phyloP scores from a whole-genome alignment of 2,888 invertebrate genomes.

The Drosophila macrospina region DNA sequence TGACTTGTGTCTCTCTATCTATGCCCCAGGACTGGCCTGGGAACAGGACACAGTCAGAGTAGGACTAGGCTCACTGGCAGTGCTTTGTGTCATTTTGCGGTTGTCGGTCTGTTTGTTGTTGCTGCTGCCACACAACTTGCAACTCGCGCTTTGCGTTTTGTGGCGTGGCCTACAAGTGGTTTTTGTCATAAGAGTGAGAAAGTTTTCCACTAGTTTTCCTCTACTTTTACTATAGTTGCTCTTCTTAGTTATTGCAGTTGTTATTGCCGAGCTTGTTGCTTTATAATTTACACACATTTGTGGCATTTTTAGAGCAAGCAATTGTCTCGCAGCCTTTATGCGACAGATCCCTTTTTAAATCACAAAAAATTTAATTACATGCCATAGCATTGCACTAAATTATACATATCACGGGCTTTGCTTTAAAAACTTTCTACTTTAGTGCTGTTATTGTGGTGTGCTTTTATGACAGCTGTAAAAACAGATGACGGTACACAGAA shows the following conservation, averaged over 20 bases:
- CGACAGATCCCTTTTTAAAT: slow-evolving; percentile 64
- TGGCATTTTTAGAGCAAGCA: slow-evolving; percentile 79
- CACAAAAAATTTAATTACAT: slow-evolving; percentile 76
- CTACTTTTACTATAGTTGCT: slow-evolving; percentile 54
- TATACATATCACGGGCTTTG: slow-evolving; percentile 41
- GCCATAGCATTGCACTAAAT: slow-evolving; percentile 64
- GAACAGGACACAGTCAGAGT: slow-evolving; percentile 1
- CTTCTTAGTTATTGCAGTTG: slow-evolving; percentile 49
- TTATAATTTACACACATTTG: slow-evolving; percentile 77
- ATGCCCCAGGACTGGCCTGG: slow-evolving; percentile 36
- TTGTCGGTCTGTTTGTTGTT: slow-evolving; percentile 33
- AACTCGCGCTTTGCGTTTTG: slow-evolving; percentile 58
- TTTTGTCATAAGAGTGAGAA: slow-evolving; percentile 77
- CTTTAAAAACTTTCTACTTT: slow-evolving; percentile 65
- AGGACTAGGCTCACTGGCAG: slow-evolving; percentile 36
- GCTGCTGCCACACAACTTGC: slow-evolving; percentile 40
- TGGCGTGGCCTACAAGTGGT: slow-evolving; percentile 75
- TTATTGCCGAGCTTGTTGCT: slow-evolving; percentile 39
- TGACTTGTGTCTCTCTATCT: slow-evolving; percentile 37
- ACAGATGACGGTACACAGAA: slow-evolving; percentile 62
- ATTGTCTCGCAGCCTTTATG: slow-evolving; percentile 59
- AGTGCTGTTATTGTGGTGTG: slow-evolving; percentile 48
- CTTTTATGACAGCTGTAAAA: slow-evolving; percentile 76
- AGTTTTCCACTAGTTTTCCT: slow-evolving; percentile 64
- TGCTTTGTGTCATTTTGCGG: slow-evolving; percentile 72